A percentile compares a stretch with the other conserved stretches of the same genome.
phyloP scores from a whole-genome alignment of 2,797 vertebrate species.

The Vipera latastei region DNA sequence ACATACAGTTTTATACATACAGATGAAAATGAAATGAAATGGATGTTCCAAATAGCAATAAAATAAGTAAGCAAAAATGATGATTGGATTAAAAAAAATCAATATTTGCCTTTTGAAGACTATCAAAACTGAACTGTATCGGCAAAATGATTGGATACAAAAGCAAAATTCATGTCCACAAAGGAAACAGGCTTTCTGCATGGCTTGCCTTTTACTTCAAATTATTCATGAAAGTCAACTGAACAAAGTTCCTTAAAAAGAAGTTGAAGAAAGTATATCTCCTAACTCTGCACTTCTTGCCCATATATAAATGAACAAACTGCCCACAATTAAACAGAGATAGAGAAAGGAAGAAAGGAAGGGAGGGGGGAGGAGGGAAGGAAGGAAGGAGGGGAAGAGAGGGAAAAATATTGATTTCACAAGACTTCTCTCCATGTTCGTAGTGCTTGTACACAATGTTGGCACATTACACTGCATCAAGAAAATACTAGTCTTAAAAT shows the following conservation, averaged over 20 bases:
- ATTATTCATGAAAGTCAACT: constrained; percentile 9
- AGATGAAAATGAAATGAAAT: constrained; percentile 8
- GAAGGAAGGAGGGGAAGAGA: not conserved
- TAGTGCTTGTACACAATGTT: not conserved
- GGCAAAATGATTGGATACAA: constrained; percentile 11
- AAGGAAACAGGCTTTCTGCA: constrained; percentile 22
- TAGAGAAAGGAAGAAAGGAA: not conserved
- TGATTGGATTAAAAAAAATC: constrained; percentile 19
- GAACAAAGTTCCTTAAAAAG: constrained; percentile 9
- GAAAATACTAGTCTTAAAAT: not conserved
- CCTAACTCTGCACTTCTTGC: not conserved
- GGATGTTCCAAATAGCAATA: not conserved
- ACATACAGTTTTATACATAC: too few species aligned
- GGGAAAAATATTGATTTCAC: not conserved
- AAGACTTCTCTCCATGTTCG: not conserved
- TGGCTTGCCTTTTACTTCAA: constrained; percentile 5
- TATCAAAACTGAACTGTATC: constrained; percentile 33
- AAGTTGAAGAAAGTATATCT: not conserved
- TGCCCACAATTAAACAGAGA: not conserved
- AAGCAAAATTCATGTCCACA: constrained; percentile 11
- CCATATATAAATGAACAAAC: not conserved
- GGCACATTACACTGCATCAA: not conserved
- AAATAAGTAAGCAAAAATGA: constrained; percentile 17
- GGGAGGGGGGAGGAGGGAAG: not conserved
- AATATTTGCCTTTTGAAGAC: constrained; percentile 35